Evolutionary conservation across 2,888 invertebrate species (phyloP).

Genomic region (Ormyrus pomaceus): DNA sequence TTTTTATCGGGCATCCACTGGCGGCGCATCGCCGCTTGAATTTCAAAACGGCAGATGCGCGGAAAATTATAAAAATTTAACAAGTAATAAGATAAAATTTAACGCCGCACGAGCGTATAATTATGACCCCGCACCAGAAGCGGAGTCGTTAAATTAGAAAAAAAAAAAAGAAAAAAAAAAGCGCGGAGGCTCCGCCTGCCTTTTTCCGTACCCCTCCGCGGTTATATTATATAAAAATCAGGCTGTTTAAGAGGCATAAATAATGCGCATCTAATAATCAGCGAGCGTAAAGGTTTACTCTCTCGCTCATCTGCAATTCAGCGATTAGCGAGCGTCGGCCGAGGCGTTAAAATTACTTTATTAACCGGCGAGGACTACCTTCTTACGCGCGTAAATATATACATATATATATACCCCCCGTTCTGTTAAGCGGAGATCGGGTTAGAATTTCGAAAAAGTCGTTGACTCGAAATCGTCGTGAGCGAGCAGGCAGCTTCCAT

Average conservation of each 20-base stretch:
- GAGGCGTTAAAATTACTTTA: conserved; percentile 12
- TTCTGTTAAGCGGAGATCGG: background rate
- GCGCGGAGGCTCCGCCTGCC: no score
- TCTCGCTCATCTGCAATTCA: conserved; percentile 29
- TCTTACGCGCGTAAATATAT: background rate
- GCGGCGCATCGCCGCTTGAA: no score
- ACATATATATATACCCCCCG: background rate
- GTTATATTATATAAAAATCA: conserved; percentile 16
- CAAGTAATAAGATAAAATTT: no score
- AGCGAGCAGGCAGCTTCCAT: background rate
- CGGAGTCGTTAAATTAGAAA: conserved; percentile 35
- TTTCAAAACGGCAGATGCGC: no score
- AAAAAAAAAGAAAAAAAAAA: conserved; percentile 1
- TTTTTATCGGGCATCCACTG: no score
- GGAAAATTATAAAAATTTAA: no score
- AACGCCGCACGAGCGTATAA: background rate
- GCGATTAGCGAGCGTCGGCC: background rate
- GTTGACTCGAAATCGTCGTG: background rate
- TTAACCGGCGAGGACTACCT: background rate
- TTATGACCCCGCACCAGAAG: background rate
- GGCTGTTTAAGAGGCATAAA: conserved; percentile 6
- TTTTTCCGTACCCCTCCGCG: no score
- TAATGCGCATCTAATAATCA: conserved; percentile 16
- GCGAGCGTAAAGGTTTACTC: conserved; percentile 45
- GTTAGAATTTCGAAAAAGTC: background rate